Base-by-base conservation (phyloP, 2,888 invertebrate genomes). In the Hedya salicella region DNA sequence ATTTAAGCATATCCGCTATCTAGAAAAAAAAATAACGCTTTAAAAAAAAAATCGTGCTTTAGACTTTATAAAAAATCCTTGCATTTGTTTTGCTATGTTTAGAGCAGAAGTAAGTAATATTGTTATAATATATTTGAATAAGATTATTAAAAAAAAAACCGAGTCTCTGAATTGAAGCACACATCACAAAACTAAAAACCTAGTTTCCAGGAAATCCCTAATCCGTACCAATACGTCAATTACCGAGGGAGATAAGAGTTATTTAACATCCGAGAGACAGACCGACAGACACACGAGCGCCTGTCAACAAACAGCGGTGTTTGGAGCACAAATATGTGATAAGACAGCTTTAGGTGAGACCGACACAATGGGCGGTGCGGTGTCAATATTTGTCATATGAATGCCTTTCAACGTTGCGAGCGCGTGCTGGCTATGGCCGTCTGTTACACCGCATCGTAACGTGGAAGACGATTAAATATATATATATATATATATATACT, bases 341-440 rank as follows among this genome's bases (percentile, higher is more conserved):
- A 91, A 92, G 91, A 89, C 89, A 87, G 86, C 88, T 89, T 90
- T 91, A 82, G 84, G 81, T 81, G 77, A 82, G 78, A 89, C 91
- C 91, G 91, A 86, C 91, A 91, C 91, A 91, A 91, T 91, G 86
- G 83, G 76, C 79, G 75, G 80, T 81, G 76, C 75, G 71, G 75
- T 74, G 88, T 88, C 82, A 91, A 91, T 91, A 90, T 91, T 91
- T 86, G 85, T 79, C 75, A 76, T 82, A 80, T 82, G 88, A 86
- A 91, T 90, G 83, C 90, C 88, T 88, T 86, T 86, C 81, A 80
- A 83, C 77, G 82, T 79, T 81, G 77, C 77, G 79, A 88, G 89
- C 91, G 89, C 88, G 89, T 87, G 88, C 87, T 82, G 71, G 76
- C 70, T 69, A 60, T 61, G 50, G 74, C 70, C 36, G 32, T 0